Percentiles rank a stretch among this genome's conserved stretches.
Evolutionary conservation across 2,888 invertebrate genomes (phyloP).

Genomic region (Epinotia nisella): DNA sequence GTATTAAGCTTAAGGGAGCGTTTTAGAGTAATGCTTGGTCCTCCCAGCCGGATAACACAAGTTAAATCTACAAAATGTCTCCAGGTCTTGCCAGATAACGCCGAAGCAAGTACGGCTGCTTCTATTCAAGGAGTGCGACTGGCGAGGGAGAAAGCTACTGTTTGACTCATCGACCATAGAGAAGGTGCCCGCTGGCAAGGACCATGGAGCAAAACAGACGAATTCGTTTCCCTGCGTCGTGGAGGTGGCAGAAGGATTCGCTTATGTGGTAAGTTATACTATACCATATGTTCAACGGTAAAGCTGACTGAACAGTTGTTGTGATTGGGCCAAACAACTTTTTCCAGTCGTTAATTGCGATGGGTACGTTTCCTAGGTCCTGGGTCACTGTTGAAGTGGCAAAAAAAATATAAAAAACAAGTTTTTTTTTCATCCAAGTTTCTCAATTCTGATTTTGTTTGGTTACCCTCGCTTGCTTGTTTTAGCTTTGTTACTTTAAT

Average conservation of each 20-base stretch:
- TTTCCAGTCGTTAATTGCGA: no score
- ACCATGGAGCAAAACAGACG: slow-evolving; percentile 62
- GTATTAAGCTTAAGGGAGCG: no score
- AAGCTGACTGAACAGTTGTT: neutral
- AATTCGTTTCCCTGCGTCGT: slow-evolving; percentile 77
- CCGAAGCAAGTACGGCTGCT: slow-evolving; percentile 91
- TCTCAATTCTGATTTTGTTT: no score
- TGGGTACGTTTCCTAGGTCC: no score
- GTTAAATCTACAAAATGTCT: slow-evolving; percentile 42
- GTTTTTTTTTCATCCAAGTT: no score
- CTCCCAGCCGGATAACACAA: neutral
- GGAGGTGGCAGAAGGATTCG: slow-evolving; percentile 87
- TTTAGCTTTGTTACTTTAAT: no score
- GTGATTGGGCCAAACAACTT: no score
- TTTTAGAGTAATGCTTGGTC: no score
- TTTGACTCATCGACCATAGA: slow-evolving; percentile 92
- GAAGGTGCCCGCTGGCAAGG: slow-evolving; percentile 81
- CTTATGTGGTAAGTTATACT: slow-evolving; percentile 85
- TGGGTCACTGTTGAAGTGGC: no score
- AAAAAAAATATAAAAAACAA: no score
- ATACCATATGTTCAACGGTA: neutral
- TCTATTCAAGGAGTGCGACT: slow-evolving; percentile 94
- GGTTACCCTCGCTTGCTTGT: no score
- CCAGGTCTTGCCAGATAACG: slow-evolving; percentile 86
- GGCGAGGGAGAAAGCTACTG: slow-evolving; percentile 90